Conservation (phyloP, 1,140 invertebrate species). For the Diorhabda sublineata region DNA sequence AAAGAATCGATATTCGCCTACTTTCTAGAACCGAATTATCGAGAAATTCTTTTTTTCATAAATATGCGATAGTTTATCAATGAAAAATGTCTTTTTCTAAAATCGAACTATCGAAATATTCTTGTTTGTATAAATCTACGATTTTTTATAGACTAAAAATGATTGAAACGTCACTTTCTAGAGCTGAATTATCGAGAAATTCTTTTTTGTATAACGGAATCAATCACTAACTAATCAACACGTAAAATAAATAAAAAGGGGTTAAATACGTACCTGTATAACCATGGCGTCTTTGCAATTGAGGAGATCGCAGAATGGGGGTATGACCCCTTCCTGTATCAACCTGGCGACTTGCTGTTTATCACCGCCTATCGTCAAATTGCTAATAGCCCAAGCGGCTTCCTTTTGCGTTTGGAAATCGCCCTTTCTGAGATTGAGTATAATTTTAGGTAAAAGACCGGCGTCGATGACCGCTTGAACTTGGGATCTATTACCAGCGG, state of each 20-base stretch:
- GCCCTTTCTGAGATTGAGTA: slow-evolving; percentile 86
- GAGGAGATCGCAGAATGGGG: slow-evolving; percentile 85
- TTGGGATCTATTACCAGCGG: slow-evolving; percentile 95
- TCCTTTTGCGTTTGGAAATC: slow-evolving; percentile 99
- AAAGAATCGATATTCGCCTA: no score
- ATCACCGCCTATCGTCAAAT: slow-evolving; percentile 95
- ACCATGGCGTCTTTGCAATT: slow-evolving; percentile 77
- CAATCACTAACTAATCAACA: no score
- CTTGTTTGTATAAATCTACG: no score
- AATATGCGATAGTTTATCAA: no score
- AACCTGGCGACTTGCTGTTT: slow-evolving; percentile 85
- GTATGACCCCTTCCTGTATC: slow-evolving; percentile 85
- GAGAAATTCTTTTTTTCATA: no score
- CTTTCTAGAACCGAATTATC: no score
- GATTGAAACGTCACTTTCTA: no score
- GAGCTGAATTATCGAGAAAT: no score
- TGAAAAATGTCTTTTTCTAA: no score
- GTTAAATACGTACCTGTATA: slow-evolving; percentile 34
- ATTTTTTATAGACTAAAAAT: no score
- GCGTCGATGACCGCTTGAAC: slow-evolving; percentile 99
- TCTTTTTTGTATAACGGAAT: no score
- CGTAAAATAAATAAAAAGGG: neutral
- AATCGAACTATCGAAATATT: no score
- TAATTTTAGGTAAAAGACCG: slow-evolving; percentile 87
- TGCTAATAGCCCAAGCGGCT: slow-evolving; percentile 98